Conservation (phyloP, 2,113 vertebrate genomes). For the Oryzias celebensis region DNA sequence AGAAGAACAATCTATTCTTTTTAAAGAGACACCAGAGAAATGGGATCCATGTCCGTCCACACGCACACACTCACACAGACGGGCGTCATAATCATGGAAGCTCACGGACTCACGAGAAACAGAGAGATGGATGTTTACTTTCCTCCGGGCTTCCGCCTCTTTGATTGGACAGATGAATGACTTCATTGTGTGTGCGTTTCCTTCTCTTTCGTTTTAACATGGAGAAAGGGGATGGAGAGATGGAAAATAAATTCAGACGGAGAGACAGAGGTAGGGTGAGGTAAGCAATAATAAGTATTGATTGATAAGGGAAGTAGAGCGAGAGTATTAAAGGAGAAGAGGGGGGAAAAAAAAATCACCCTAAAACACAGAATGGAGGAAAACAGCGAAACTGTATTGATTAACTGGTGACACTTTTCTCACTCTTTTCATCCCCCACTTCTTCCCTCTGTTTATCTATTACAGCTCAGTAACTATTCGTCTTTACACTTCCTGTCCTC, state of each 20-base stretch:
- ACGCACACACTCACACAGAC: constrained; percentile 45
- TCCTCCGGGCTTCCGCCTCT: constrained; percentile 68
- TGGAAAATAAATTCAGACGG: constrained; percentile 21
- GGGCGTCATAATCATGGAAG: constrained; percentile 66
- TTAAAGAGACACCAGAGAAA: constrained; percentile 73
- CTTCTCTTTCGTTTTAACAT: constrained; percentile 25
- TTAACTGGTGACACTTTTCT: constrained; percentile 53
- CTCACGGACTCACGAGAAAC: constrained; percentile 53
- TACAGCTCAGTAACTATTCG: constrained; percentile 5
- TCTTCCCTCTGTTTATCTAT: constrained; percentile 14
- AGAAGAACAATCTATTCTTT: constrained; percentile 71
- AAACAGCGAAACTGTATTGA: constrained; percentile 53
- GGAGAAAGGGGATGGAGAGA: constrained; percentile 18
- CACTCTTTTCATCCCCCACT: constrained; percentile 23
- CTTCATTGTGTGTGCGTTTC: constrained; percentile 60
- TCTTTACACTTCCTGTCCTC: constrained; percentile 5
- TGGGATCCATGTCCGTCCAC: constrained; percentile 53
- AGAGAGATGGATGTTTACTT: constrained; percentile 69
- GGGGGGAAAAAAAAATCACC: constrained; percentile 24
- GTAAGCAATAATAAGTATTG: constrained; percentile 64
- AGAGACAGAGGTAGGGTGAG: constrained; percentile 27
- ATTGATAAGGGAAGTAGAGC: constrained; percentile 71
- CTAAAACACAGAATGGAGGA: constrained; percentile 48
- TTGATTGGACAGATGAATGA: constrained; percentile 77
- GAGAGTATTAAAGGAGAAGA: constrained; percentile 50